These are phyloP conservation scores for Stigmatopora argus DNA, from an alignment of 2,113 vertebrate species.

Conservation along the genomic window DNA sequence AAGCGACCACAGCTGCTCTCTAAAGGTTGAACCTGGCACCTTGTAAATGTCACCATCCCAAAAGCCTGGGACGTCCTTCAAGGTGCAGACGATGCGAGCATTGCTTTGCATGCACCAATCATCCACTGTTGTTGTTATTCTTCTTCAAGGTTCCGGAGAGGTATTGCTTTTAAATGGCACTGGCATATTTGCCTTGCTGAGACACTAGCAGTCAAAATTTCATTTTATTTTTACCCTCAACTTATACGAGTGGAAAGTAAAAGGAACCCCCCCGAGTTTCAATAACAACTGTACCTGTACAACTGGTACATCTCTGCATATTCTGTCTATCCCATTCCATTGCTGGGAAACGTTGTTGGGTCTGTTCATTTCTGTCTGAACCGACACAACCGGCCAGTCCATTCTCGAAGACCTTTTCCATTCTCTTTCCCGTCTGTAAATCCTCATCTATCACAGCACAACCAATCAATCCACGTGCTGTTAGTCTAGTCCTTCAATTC, in stretches of 20 bases:
- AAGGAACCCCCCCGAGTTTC: not conserved
- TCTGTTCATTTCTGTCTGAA: no score
- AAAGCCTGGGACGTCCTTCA: not conserved
- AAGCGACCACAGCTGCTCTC: conserved; percentile 5
- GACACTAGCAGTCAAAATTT: not conserved
- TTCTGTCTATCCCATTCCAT: no score
- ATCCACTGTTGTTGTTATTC: not conserved
- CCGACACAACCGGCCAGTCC: no score
- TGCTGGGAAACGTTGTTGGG: no score
- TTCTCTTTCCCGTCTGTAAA: no score
- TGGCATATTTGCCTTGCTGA: not conserved
- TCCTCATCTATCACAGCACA: no score
- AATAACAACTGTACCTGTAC: not conserved
- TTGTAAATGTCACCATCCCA: conserved; percentile 7
- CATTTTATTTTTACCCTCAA: not conserved
- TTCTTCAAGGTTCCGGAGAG: not conserved
- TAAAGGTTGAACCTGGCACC: conserved; percentile 12
- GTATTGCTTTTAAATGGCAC: conserved; percentile 1
- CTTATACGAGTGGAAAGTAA: not conserved
- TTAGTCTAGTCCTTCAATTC: no score
- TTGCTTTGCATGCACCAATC: not conserved
- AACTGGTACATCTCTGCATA: no score
- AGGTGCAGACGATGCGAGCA: not conserved
- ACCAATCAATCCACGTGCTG: no score
- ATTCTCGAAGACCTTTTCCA: no score